Conservation (phyloP, 2,113 vertebrate species). For the Sporophila hypoxantha region DNA sequence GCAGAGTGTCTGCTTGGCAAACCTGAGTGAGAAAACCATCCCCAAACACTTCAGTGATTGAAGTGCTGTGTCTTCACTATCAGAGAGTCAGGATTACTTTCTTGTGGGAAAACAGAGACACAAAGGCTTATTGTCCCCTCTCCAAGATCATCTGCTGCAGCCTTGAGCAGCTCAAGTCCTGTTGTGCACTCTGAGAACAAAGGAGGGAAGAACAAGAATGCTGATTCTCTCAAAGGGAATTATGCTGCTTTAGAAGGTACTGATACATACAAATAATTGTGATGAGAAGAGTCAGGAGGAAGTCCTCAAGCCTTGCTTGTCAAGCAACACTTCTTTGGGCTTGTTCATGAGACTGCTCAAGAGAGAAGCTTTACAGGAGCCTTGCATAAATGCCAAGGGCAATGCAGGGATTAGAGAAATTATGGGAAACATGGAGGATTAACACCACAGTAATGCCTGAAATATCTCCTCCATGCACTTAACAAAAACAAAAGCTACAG, state of each 20-base stretch:
- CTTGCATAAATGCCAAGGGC: not conserved
- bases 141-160: not conserved
- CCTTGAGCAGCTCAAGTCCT: not conserved
- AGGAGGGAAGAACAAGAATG: not conserved
- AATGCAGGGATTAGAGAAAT: slow-evolving; percentile 4
- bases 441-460: not conserved
- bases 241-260: not conserved
- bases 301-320: not conserved
- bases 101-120: not conserved
- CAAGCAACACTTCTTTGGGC: not conserved
- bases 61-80: not conserved
- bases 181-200: not conserved
- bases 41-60: not conserved
- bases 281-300: not conserved
- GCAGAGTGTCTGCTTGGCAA: not conserved
- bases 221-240: not conserved
- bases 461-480: not conserved
- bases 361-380: not conserved
- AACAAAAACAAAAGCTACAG: not conserved
- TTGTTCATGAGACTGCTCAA: not conserved
- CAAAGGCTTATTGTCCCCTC: not conserved
- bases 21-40: not conserved
- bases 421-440: not conserved
- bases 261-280: not conserved
- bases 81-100: not conserved